Evolutionary conservation across 2,888 invertebrate genomes (phyloP), one percentile per base, ranked within the genome.

Genomic region (Hemistola chrysoprasaria): DNA sequence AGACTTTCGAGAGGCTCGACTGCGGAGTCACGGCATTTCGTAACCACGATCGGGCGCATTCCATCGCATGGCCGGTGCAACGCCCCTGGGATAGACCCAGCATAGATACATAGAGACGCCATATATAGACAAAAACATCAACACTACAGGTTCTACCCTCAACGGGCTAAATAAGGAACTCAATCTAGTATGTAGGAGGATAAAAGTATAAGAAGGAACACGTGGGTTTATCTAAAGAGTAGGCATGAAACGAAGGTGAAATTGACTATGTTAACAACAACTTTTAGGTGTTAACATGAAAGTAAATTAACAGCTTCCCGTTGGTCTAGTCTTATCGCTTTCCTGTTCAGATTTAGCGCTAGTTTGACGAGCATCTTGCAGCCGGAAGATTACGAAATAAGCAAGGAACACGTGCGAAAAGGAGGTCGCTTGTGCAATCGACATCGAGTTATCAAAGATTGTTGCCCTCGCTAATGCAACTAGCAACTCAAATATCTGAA

Each of bases 41-140:
- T 81, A 85, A 87, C 78, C 71, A 72, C 80, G 77, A 78, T 78
- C 83, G 77, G 77, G 73, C 74, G 57, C 86, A 86, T 88, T 85
- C 88, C 86, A 71, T 62, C 61, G 76, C 67, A 65, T 59, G 65
- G 59, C 47, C 71, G 56, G 83, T 80, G 80, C 86, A 85, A 80
- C 74, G 85, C 75, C 84, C 85, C 71, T 59, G 67, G 67, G 65
- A 78, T 69, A 73, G 78, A 73, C 72, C 75, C 41, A 31, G 28
- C 26, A 24, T 34, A 6, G 24, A 31, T 51, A 56, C 45, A 56
- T 50, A 56, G 52, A 55, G 37, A 53, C 43, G 52, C 53, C 39
- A 53, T 44, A 53, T 28, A 40, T 53, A 46, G 44, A 44, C 53
- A 51, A 56, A 51, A 49, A 50, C 52, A 35, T 30, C 31, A 34